Evolutionary conservation across 2,113 vertebrate genomes (phyloP).

Genomic region (mouse (Mus musculus)): GRCm39 chr4:142991001-142991500

Average conservation of each 20-base stretch:
- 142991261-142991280: too few relatives aligned
- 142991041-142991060: neutral
- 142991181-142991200: neutral
- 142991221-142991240: neutral
- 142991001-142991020: neutral
- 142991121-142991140: too few relatives aligned
- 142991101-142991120: neutral
- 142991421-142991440: fast-evolving
- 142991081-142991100: neutral
- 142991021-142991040: neutral
- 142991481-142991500: neutral
- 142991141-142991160: too few relatives aligned
- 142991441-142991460: neutral
- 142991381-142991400: neutral
- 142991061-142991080: neutral
- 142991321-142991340: neutral
- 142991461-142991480: fast-evolving
- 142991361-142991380: too few relatives aligned
- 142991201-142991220: neutral
- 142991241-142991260: neutral
- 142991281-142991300: fast-evolving
- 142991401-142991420: too few relatives aligned
- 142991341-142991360: neutral
- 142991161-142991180: too few relatives aligned
- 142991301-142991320: too few relatives aligned